Percentiles rank a stretch among this genome's conserved stretches.
These are phyloP conservation scores for Corvus cornix DNA, from an alignment of 2,113 vertebrate species.

Conservation along the genomic window DNA sequence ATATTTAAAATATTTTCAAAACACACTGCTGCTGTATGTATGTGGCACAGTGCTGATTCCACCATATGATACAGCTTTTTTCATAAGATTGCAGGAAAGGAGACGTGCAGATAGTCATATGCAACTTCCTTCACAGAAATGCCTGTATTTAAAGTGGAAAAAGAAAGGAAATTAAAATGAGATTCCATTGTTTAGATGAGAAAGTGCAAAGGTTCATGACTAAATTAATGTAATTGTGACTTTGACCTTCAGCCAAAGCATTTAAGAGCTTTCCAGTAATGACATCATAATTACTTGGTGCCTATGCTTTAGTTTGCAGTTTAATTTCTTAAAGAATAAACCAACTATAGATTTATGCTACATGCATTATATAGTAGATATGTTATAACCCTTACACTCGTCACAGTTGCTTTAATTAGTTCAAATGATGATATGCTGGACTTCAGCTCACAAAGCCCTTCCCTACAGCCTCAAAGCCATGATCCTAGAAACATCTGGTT, in stretches of 20 bases:
- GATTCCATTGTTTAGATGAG: conserved; percentile 34
- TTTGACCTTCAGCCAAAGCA: conserved; percentile 20
- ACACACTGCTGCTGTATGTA: neutral
- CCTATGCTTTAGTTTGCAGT: neutral
- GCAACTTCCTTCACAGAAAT: conserved; percentile 37
- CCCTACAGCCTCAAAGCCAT: neutral
- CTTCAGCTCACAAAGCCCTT: neutral
- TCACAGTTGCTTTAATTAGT: neutral
- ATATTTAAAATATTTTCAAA: neutral
- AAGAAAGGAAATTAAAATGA: conserved; percentile 50
- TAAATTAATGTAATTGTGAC: conserved; percentile 29
- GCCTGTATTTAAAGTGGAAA: conserved; percentile 10
- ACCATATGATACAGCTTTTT: neutral
- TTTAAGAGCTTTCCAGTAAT: conserved; percentile 1
- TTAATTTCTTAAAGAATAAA: conserved; percentile 14
- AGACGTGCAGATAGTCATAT: conserved; percentile 32
- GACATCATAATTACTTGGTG: neutral
- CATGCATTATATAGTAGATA: neutral
- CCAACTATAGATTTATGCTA: neutral
- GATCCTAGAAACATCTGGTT: neutral
- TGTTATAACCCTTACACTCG: neutral
- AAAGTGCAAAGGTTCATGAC: conserved; percentile 42
- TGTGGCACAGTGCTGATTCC: neutral
- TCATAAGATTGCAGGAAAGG: neutral
- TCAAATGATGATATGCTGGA: neutral